Conservation (phyloP, 2,797 vertebrate genomes). For the Menidia menidia region DNA sequence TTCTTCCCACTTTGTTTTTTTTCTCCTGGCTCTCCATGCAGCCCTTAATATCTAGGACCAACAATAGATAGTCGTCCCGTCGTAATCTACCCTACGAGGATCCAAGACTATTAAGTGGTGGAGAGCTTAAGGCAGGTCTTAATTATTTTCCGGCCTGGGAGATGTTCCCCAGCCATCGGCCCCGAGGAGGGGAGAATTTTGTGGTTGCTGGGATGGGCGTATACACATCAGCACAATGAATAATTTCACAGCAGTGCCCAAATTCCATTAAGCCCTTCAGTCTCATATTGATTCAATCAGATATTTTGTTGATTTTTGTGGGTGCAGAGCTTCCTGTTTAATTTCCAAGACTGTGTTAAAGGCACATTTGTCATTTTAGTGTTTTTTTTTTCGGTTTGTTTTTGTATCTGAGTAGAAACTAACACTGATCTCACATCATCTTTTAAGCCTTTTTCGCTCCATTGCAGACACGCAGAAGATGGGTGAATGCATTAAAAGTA, state of each 20-base stretch:
- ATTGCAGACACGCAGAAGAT: conserved; percentile 41
- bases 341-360: conserved; percentile 20
- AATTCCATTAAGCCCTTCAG: not conserved
- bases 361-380: conserved; percentile 15
- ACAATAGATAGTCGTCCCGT: conserved; percentile 72
- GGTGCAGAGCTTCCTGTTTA: conserved; percentile 8
- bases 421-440: conserved; percentile 18
- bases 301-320: conserved; percentile 8
- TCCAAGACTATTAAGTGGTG: conserved; percentile 56
- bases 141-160: conserved; percentile 41
- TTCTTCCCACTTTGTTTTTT: conserved; percentile 51
- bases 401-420: conserved; percentile 14
- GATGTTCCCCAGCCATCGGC: conserved; percentile 28
- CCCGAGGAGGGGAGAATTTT: conserved; percentile 5
- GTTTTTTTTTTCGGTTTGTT: conserved; percentile 2
- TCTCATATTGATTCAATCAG: not conserved
- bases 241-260: not conserved
- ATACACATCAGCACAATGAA: not conserved
- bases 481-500: conserved; percentile 20
- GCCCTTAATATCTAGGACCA: conserved; percentile 54
- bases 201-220: not conserved
- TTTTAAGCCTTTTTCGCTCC: conserved; percentile 31
- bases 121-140: conserved; percentile 48
- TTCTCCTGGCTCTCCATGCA: conserved; percentile 39
- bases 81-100: conserved; percentile 38